phyloP scores from a whole-genome alignment of 2,888 invertebrate species.

The Cerastis rubricosa region DNA sequence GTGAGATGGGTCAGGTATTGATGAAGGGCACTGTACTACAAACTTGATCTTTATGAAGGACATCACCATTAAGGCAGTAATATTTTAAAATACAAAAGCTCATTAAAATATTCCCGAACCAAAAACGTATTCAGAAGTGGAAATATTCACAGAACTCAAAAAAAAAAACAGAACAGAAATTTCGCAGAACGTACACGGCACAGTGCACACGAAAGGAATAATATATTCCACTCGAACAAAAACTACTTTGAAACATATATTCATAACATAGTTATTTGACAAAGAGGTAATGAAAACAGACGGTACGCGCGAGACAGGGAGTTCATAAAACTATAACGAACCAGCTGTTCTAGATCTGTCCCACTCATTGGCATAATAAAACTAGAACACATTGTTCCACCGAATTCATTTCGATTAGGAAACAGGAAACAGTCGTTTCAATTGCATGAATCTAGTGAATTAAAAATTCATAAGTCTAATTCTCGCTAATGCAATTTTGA shows the following conservation, averaged over 20 bases:
- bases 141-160: constrained; percentile 2
- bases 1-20: no score
- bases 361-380: constrained; percentile 70
- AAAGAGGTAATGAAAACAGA: constrained; percentile 63
- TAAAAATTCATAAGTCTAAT: constrained; percentile 8
- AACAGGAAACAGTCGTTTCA: constrained; percentile 55
- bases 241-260: constrained; percentile 54
- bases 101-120: not conserved
- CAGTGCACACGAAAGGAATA: constrained; percentile 42
- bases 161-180: constrained; percentile 27
- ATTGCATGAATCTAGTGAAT: constrained; percentile 40
- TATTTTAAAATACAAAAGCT: not conserved
- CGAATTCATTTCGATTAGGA: constrained; percentile 71
- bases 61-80: no score
- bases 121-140: not conserved
- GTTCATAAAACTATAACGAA: constrained; percentile 67
- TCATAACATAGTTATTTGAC: constrained; percentile 61
- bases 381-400: constrained; percentile 64
- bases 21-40: no score
- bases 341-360: constrained; percentile 42
- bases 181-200: constrained; percentile 18
- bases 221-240: constrained; percentile 54
- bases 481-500: constrained; percentile 14
- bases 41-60: no score
- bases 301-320: constrained; percentile 46